Percentiles rank a stretch among this genome's conserved stretches.
These are phyloP conservation scores for Hylia prasina DNA, from an alignment of 2,113 vertebrate genomes.

Conservation along the genomic window DNA sequence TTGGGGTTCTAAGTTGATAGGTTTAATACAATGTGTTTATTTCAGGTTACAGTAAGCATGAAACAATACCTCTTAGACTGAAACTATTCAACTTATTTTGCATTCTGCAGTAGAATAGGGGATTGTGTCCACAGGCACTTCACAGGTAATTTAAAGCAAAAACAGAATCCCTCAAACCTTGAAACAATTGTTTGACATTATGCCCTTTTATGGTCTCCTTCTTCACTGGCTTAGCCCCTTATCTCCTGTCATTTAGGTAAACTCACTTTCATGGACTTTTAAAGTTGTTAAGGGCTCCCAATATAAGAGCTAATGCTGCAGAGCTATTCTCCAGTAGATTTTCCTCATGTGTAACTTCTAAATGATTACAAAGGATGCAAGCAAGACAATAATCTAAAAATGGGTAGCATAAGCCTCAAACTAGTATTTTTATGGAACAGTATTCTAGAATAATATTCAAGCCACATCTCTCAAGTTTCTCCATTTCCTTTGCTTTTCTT, in stretches of 20 bases:
- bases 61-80: not conserved
- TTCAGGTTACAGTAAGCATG: not conserved
- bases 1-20: not conserved
- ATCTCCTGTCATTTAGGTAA: not conserved
- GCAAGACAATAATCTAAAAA: not conserved
- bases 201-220: not conserved
- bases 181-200: not conserved
- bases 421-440: not conserved
- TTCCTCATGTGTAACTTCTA: not conserved
- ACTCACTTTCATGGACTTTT: not conserved
- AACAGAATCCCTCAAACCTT: not conserved
- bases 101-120: not conserved
- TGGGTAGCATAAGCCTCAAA: not conserved
- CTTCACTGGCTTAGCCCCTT: not conserved
- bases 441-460: not conserved
- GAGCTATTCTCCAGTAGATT: not conserved
- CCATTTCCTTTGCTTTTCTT: not conserved
- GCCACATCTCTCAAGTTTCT: not conserved
- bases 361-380: not conserved
- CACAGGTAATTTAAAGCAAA: not conserved
- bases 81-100: not conserved
- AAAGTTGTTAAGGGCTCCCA: not conserved
- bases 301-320: not conserved
- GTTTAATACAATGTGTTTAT: not conserved
- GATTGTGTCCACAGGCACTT: not conserved